Percentiles rank a stretch among this genome's conserved stretches.
phyloP scores from a whole-genome alignment of 2,113 vertebrate species.

The Redunca redunca region DNA sequence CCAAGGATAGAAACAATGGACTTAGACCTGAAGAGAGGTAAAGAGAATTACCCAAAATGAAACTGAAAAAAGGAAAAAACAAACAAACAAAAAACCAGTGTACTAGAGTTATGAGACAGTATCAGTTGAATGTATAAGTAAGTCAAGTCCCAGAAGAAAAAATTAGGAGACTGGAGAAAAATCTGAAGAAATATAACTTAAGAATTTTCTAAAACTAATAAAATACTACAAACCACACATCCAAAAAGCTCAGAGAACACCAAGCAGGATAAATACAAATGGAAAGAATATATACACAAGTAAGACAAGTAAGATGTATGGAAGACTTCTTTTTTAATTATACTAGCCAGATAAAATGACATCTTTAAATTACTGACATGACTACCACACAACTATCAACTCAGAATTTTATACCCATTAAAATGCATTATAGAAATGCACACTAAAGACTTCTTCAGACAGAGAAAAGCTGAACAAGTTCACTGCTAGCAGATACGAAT shows the following conservation, averaged over 20 bases:
- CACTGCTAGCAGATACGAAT: neutral
- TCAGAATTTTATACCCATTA: neutral
- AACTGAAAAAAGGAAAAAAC: neutral
- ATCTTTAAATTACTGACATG: neutral
- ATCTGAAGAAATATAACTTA: neutral
- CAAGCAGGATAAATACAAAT: neutral
- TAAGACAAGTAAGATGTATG: neutral
- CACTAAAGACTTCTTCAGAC: neutral
- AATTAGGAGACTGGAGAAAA: neutral
- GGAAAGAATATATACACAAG: neutral
- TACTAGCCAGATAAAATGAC: neutral
- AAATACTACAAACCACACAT: neutral
- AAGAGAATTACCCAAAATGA: neutral
- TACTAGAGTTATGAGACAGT: neutral
- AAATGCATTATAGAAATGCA: neutral
- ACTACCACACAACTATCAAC: neutral
- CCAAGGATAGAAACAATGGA: neutral
- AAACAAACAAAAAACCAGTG: neutral
- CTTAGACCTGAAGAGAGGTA: neutral
- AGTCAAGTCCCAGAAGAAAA: neutral
- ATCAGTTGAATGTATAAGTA: neutral
- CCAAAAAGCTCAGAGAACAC: neutral
- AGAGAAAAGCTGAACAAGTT: neutral
- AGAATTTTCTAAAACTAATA: neutral
- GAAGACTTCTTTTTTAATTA: neutral